A percentile compares a stretch with the other conserved stretches of the same genome.
phyloP scores from a whole-genome alignment of 1,140 invertebrate genomes.

The Acromyrmex heyeri region DNA sequence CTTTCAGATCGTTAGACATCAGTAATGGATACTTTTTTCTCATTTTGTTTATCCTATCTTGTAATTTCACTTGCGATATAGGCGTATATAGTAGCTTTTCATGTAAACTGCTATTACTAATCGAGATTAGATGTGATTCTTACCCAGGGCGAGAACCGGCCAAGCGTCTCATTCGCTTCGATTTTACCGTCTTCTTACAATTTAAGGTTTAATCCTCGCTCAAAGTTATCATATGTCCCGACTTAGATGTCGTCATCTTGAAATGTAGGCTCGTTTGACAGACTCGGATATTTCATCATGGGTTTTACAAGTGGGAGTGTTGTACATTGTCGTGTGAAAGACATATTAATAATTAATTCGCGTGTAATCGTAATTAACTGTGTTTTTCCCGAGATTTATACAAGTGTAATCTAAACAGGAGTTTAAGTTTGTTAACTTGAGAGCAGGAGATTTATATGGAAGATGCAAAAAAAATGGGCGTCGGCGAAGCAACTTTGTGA shows the following conservation, averaged over 20 bases:
- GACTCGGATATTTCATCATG: not conserved
- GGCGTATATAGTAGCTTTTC: not conserved
- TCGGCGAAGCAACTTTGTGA: not conserved
- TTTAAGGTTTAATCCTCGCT: not conserved
- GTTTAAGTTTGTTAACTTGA: not conserved
- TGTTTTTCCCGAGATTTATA: not conserved
- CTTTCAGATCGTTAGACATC: not conserved
- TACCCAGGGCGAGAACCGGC: not conserved
- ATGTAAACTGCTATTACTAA: not conserved
- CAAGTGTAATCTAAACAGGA: not conserved
- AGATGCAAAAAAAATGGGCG: not conserved
- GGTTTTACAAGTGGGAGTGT: not conserved
- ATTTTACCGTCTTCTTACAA: not conserved
- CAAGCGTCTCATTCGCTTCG: not conserved
- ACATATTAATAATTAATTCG: not conserved
- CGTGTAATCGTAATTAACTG: not conserved
- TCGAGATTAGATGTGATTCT: conserved; percentile 1
- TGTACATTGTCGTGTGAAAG: not conserved
- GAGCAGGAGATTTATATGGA: not conserved
- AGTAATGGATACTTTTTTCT: not conserved
- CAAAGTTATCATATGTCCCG: not conserved
- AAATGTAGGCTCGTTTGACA: not conserved
- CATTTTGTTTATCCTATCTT: not conserved
- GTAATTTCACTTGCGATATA: not conserved
- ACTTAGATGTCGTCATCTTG: not conserved